Percentiles rank a stretch among this genome's conserved stretches.
Conservation (phyloP, 2,888 invertebrate genomes). For the Hedychridium roseum region DNA sequence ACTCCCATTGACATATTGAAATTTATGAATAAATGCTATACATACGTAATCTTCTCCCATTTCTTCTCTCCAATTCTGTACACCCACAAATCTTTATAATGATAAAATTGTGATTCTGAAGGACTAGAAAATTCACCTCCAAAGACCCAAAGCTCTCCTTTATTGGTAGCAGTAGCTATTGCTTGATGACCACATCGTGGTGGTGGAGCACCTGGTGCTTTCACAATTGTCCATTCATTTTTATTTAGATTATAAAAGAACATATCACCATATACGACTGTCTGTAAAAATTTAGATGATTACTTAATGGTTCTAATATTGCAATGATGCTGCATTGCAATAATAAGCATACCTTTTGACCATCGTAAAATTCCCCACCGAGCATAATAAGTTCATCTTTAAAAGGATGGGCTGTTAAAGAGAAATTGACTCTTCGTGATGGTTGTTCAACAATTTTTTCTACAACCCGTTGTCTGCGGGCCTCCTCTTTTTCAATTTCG, state of each 20-base stretch:
- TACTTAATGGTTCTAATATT: neutral
- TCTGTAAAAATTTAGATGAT: conserved; percentile 66
- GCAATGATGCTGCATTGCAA: too few relatives aligned
- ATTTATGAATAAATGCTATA: conserved; percentile 17
- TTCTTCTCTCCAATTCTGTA: conserved; percentile 77
- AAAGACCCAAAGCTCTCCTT: conserved; percentile 81
- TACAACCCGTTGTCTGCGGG: conserved; percentile 72
- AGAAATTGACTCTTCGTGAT: conserved; percentile 80
- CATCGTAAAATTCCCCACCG: conserved; percentile 92
- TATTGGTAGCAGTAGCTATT: conserved; percentile 75
- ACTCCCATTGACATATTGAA: too few relatives aligned
- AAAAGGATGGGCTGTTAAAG: conserved; percentile 83
- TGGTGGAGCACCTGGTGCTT: conserved; percentile 85
- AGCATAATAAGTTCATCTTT: conserved; percentile 88
- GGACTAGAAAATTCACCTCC: conserved; percentile 94
- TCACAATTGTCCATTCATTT: conserved; percentile 81
- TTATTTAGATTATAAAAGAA: conserved; percentile 82
- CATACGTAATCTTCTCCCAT: conserved; percentile 81
- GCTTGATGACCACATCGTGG: conserved; percentile 92
- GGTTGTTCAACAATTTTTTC: conserved; percentile 74
- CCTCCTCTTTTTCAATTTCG: conserved; percentile 80
- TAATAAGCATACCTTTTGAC: conserved; percentile 54
- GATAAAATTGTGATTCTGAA: conserved; percentile 90
- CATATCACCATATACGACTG: conserved; percentile 86
- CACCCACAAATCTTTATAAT: conserved; percentile 92